Conservation (phyloP, 2,113 vertebrate species). For the Trematomus loennbergii region DNA sequence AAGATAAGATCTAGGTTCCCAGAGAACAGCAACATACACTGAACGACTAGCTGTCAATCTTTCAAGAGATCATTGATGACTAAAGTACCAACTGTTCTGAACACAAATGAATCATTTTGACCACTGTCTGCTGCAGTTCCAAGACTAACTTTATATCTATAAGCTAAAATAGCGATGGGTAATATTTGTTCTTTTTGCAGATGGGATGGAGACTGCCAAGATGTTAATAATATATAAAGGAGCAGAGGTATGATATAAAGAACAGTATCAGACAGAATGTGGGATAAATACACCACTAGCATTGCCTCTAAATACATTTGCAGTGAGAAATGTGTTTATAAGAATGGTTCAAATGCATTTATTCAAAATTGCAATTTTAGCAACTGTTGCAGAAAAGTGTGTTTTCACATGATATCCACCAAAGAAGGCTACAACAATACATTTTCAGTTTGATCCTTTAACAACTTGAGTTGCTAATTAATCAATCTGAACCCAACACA, state of each 20-base stretch:
- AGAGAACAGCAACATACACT: conserved; percentile 28
- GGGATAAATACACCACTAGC: neutral
- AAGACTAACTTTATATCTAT: conserved; percentile 16
- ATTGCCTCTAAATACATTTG: neutral
- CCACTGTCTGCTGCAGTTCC: conserved; percentile 12
- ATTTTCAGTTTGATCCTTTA: no score
- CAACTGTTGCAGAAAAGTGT: neutral
- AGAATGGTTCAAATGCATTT: conserved; percentile 2
- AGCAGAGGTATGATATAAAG: conserved; percentile 2
- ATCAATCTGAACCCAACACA: no score
- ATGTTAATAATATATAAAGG: conserved; percentile 1
- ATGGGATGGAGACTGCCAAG: conserved; percentile 6
- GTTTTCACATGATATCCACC: conserved; percentile 9
- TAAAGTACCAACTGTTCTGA: conserved; percentile 38
- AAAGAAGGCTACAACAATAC: neutral
- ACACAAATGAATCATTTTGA: conserved; percentile 46
- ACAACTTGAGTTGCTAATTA: no score
- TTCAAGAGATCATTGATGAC: conserved; percentile 51
- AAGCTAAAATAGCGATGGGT: conserved; percentile 14
- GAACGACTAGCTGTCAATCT: conserved; percentile 62
- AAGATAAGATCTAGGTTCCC: conserved; percentile 44
- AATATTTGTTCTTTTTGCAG: conserved; percentile 16
- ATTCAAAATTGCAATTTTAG: conserved; percentile 18
- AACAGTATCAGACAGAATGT: neutral
- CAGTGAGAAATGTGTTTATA: neutral